phyloP scores from a whole-genome alignment of 2,113 vertebrate species.

The Phycodurus eques region DNA sequence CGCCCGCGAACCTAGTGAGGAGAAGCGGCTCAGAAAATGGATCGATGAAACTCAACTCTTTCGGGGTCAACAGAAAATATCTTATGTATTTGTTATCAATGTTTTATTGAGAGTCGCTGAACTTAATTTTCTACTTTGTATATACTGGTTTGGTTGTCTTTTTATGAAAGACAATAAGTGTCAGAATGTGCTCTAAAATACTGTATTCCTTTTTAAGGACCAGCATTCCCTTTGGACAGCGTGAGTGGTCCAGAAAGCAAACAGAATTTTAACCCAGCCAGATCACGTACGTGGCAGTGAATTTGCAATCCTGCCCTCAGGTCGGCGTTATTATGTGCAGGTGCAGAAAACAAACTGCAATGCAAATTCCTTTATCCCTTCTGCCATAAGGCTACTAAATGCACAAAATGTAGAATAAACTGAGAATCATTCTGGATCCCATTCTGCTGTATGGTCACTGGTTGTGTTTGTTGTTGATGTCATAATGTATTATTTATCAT shows the following conservation, averaged over 20 bases:
- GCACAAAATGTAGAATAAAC: neutral
- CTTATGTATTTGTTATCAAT: neutral
- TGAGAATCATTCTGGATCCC: neutral
- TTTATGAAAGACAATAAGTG: neutral
- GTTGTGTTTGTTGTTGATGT: neutral
- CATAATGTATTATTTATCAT: neutral
- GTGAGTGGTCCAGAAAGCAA: neutral
- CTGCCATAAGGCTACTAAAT: neutral
- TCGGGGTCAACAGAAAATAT: neutral
- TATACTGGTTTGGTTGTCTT: neutral
- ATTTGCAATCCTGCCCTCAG: slow-evolving; percentile 1
- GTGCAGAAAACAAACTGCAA: neutral
- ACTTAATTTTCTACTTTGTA: neutral
- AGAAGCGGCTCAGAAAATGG: too few species aligned
- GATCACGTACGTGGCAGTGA: neutral
- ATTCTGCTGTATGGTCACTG: neutral
- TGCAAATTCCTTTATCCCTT: neutral
- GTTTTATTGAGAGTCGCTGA: neutral
- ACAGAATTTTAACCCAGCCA: neutral
- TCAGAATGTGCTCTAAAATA: neutral
- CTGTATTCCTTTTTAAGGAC: neutral
- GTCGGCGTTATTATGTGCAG: neutral
- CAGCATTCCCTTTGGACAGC: neutral
- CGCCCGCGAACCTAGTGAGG: too few species aligned
- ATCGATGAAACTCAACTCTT: too few species aligned